Evolutionary conservation across 2,888 invertebrate genomes (phyloP), one percentile per base, ranked within the genome.

Genomic region (Nemotelus nigrinus): DNA sequence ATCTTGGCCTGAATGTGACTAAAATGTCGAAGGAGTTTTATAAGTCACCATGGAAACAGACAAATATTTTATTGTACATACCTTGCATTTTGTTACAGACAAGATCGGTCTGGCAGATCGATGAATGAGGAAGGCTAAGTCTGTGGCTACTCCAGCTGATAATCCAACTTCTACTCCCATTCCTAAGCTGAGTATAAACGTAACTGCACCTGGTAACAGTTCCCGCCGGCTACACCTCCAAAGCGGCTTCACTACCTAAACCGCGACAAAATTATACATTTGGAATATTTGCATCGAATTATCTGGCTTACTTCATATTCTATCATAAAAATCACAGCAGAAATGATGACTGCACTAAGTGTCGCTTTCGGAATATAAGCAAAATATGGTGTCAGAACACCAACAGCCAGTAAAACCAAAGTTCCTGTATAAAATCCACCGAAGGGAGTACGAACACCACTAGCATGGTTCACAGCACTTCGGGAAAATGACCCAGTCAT

Each of bases 311-410:
- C 91, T 89, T 95, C 94, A 85, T 95, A 96, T 87, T 96, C 96
- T 83, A 96, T 95, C 96, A 96, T 96, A 87, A 95, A 96, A 85
- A 97, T 93, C 80, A 98, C 97, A 81, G 98, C 97, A 85, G 95
- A 94, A 81, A 98, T 97, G 79, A 98, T 97, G 65, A 98, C 96
- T 2, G 96, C 96, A 53, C 96, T 96, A 39, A 98, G 88, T 0
- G 96, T 93, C 0, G 96, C 94, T 88, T 95, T 95, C 0, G 96
- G 96, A 84, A 96, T 96, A 86, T 90, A 96, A 83, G 94, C 94
- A 87, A 97, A 97, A 84, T 94, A 94, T 0, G 96, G 96, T 1
- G 97, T 96, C 43, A 97, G 89, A 50, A 96, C 89, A 80, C 93
- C 93, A n/a, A 97, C 88, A 0, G 97, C 94, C 78, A 97, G 84